These are phyloP conservation scores for Engystomops pustulosus DNA, from an alignment of 2,113 vertebrate species.

Conservation along the genomic window DNA sequence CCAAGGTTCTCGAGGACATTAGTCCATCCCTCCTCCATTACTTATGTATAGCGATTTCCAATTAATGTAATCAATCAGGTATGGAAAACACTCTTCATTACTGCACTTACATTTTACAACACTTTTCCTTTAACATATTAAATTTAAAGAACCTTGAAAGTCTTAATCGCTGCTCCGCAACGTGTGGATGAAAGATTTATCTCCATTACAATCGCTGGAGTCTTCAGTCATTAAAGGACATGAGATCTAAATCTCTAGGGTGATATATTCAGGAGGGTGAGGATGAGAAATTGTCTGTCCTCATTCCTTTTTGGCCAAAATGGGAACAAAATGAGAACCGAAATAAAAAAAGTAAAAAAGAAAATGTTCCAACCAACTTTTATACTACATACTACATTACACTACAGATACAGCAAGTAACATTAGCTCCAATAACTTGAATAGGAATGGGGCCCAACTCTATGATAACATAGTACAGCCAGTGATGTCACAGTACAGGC, in stretches of 20 bases:
- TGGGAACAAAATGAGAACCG: conserved; percentile 6
- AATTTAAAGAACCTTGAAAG: conserved; percentile 39
- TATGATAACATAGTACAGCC: too few species aligned
- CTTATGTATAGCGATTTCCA: conserved; percentile 7
- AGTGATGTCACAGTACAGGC: too few species aligned
- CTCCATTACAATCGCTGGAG: conserved; percentile 26
- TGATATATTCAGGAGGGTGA: conserved; percentile 35
- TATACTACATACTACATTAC: too few species aligned
- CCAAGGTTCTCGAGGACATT: conserved; percentile 3
- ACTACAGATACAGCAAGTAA: too few species aligned
- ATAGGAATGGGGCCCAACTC: too few species aligned
- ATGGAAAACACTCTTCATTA: conserved; percentile 41
- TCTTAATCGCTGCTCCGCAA: conserved; percentile 25
- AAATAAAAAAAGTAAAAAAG: not conserved
- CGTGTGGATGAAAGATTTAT: conserved; percentile 47
- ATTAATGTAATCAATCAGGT: conserved; percentile 35
- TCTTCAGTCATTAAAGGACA: conserved; percentile 38
- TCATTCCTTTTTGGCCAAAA: not conserved
- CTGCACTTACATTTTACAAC: conserved; percentile 38
- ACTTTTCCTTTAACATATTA: conserved; percentile 32
- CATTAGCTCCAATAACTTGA: too few species aligned
- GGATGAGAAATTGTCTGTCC: conserved; percentile 30
- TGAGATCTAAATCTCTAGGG: conserved; percentile 30
- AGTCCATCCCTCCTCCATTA: not conserved
- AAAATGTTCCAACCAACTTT: too few species aligned